Conservation (phyloP, 2,888 invertebrate genomes). For the Aleiodes alternator region DNA sequence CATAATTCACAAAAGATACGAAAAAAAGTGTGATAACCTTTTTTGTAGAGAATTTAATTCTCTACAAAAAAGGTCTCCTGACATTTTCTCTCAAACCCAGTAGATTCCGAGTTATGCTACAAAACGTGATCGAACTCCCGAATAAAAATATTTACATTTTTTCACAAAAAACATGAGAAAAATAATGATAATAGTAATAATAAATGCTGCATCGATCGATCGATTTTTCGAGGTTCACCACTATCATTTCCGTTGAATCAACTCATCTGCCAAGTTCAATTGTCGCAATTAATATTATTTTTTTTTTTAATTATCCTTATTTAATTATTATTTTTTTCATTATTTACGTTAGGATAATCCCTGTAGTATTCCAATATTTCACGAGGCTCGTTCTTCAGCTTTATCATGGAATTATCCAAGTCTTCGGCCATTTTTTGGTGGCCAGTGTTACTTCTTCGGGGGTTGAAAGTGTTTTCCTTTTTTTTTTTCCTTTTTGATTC, state of each 20-base stretch:
- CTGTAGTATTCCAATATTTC: conserved; percentile 62
- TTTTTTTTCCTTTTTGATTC: background rate
- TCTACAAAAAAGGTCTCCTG: background rate
- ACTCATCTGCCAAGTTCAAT: too few species aligned
- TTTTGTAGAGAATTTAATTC: background rate
- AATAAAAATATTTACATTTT: background rate
- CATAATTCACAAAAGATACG: background rate
- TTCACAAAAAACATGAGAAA: too few species aligned
- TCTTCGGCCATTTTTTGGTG: conserved; percentile 62
- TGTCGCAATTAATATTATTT: background rate
- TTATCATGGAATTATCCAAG: conserved; percentile 64
- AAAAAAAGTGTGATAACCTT: background rate
- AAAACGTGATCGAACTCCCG: background rate
- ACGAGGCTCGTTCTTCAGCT: conserved; percentile 60
- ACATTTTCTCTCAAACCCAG: background rate
- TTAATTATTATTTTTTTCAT: background rate
- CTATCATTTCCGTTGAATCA: too few species aligned
- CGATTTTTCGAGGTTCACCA: too few species aligned
- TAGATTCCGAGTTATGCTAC: background rate
- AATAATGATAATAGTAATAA: too few species aligned
- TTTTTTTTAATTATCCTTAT: background rate
- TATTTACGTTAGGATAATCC: conserved; percentile 47
- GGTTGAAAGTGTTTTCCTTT: background rate
- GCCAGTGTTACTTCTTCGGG: background rate
- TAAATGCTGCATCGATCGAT: too few species aligned